Percentiles rank a stretch among this genome's conserved stretches.
Conservation (phyloP, 2,113 vertebrate species). For the Aspidoscelis tigris region DNA sequence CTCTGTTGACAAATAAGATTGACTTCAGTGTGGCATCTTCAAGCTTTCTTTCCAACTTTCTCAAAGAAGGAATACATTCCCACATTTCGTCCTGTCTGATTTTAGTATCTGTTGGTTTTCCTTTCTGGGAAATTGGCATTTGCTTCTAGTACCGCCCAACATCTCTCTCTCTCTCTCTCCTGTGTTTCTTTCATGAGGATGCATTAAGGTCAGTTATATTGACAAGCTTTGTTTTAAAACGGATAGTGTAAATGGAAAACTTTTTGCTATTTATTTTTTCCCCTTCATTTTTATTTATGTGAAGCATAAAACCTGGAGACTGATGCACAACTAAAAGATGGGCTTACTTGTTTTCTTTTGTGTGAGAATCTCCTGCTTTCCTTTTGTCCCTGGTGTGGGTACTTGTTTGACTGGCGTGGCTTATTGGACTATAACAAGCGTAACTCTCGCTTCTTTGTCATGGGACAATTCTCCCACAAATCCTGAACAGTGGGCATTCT, state of each 20-base stretch:
- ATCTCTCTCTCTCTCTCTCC: constrained; percentile 26
- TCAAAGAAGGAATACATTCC: constrained; percentile 4
- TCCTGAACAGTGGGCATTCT: constrained; percentile 96
- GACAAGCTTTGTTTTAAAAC: constrained; percentile 60
- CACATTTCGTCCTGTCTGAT: constrained; percentile 12
- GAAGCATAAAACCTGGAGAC: constrained; percentile 90
- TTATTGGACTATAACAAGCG: constrained; percentile 99
- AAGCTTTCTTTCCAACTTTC: constrained; percentile 30
- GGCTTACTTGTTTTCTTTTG: constrained; percentile 99
- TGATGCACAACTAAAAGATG: constrained; percentile 98
- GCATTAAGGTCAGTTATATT: fast-evolving
- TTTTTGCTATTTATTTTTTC: constrained; percentile 89
- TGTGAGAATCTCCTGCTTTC: constrained; percentile 95
- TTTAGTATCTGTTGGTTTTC: constrained; percentile 49
- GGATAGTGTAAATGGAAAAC: constrained; percentile 75
- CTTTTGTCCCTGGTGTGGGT: constrained; percentile 90
- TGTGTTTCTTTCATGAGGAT: constrained; percentile 34
- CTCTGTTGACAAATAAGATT: constrained; percentile 30
- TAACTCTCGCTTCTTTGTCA: constrained; percentile 94
- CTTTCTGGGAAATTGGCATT: constrained; percentile 21
- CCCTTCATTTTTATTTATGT: constrained; percentile 85
- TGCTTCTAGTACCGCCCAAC: constrained; percentile 13
- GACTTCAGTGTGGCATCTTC: not conserved
- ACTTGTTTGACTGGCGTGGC: constrained; percentile 99
- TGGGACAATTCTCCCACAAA: constrained; percentile 98